Evolutionary conservation across 1,140 invertebrate genomes (phyloP).

Genomic region (Limonius californicus): DNA sequence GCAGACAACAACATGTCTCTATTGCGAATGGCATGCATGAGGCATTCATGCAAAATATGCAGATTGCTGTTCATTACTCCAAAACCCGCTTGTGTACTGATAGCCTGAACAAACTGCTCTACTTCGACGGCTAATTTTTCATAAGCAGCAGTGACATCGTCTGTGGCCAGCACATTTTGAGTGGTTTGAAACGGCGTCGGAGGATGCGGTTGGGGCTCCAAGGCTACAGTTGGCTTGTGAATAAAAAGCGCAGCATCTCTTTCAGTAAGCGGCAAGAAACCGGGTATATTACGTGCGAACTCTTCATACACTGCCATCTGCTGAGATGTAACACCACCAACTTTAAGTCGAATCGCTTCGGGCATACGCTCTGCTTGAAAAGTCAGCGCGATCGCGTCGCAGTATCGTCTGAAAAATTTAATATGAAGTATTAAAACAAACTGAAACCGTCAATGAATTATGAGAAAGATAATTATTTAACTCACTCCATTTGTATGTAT

Average conservation of each 20-base stretch:
- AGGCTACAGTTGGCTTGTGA: conserved; percentile 52
- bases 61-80: conserved; percentile 48
- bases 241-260: conserved; percentile 73
- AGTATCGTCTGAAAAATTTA: conserved; percentile 58
- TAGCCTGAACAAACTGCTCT: conserved; percentile 43
- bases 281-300: conserved; percentile 93
- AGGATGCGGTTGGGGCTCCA: conserved; percentile 31
- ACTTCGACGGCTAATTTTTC: conserved; percentile 43
- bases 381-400: conserved; percentile 77
- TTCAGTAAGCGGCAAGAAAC: conserved; percentile 82
- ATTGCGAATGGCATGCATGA: conserved; percentile 68
- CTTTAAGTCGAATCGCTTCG: conserved; percentile 86
- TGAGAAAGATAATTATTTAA: too few species aligned
- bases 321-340: conserved; percentile 76
- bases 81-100: conserved; percentile 33
- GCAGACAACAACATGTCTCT: conserved; percentile 68
- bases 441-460: too few species aligned
- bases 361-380: conserved; percentile 94
- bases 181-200: conserved; percentile 37
- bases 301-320: conserved; percentile 97
- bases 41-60: conserved; percentile 70
- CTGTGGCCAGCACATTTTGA: conserved; percentile 28
- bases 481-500: too few species aligned
- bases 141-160: conserved; percentile 37
- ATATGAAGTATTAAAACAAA: too few species aligned